Evolutionary conservation across 2,113 vertebrate species (phyloP).

Genomic region (Nymphicus hollandicus): DNA sequence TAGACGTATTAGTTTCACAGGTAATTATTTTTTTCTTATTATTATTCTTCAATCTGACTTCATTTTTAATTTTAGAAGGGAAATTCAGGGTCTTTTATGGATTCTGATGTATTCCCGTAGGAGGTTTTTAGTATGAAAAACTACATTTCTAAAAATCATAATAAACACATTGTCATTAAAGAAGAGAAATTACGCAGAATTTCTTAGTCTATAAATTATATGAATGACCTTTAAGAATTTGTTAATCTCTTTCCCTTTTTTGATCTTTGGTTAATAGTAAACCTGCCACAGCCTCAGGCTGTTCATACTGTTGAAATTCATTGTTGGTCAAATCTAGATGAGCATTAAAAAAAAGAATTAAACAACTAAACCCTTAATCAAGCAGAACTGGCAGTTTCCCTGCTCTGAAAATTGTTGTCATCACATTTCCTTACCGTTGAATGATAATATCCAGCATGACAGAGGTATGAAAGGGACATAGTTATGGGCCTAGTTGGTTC

Average conservation of each 20-base stretch:
- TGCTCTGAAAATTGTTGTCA: not conserved
- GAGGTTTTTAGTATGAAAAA: not conserved
- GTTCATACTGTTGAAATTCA: not conserved
- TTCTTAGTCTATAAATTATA: not conserved
- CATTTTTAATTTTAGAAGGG: not conserved
- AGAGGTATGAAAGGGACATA: not conserved
- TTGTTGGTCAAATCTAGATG: not conserved
- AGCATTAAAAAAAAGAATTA: not conserved
- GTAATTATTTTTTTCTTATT: accelerated
- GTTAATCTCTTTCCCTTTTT: not conserved
- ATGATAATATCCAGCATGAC: not conserved
- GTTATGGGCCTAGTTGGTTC: accelerated
- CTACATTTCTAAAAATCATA: not conserved
- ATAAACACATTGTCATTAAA: not conserved
- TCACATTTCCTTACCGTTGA: not conserved
- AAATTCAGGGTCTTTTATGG: not conserved
- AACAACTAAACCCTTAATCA: not conserved
- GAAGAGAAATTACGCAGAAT: not conserved
- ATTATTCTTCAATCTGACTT: not conserved
- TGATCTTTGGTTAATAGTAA: not conserved
- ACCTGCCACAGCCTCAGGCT: not conserved
- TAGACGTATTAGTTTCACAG: not conserved
- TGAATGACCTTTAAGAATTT: not conserved
- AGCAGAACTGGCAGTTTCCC: not conserved
- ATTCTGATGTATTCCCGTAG: not conserved